phyloP scores from a whole-genome alignment of 2,888 invertebrate genomes.

The Arge pagana region DNA sequence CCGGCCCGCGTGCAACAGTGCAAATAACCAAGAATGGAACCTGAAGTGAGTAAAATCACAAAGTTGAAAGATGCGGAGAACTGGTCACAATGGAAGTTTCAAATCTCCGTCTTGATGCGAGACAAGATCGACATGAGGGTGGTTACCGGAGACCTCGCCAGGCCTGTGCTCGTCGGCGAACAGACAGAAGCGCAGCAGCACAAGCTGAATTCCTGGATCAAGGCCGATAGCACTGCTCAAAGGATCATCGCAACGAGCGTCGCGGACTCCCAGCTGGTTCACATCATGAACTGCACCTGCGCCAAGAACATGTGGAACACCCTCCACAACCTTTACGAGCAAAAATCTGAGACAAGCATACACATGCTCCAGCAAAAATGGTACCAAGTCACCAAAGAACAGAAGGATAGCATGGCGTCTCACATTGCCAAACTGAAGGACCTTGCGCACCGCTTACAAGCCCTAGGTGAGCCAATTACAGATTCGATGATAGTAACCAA shows the following conservation, averaged over 20 bases:
- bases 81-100: constrained; percentile 27
- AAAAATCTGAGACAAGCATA: constrained; percentile 25
- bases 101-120: constrained; percentile 17
- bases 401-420: constrained; percentile 2
- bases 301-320: constrained; percentile 23
- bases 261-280: constrained; percentile 14
- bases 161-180: background rate
- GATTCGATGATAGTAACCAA: constrained; percentile 24
- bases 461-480: constrained; percentile 23
- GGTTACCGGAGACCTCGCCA: constrained; percentile 1
- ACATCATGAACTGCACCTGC: constrained; percentile 21
- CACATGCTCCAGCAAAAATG: constrained; percentile 24
- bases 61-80: constrained; percentile 25
- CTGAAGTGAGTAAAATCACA: constrained; percentile 16
- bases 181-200: background rate
- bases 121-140: constrained; percentile 20
- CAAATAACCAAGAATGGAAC: constrained; percentile 21
- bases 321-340: constrained; percentile 23
- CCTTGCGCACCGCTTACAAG: constrained; percentile 5
- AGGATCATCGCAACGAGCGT: constrained; percentile 23
- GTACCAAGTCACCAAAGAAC: constrained; percentile 6
- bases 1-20: constrained; percentile 26
- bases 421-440: constrained; percentile 20
- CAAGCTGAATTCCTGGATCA: constrained; percentile 17
- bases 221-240: constrained; percentile 17